Conservation (phyloP, 2,888 invertebrate genomes). For the Cantharis rustica region DNA sequence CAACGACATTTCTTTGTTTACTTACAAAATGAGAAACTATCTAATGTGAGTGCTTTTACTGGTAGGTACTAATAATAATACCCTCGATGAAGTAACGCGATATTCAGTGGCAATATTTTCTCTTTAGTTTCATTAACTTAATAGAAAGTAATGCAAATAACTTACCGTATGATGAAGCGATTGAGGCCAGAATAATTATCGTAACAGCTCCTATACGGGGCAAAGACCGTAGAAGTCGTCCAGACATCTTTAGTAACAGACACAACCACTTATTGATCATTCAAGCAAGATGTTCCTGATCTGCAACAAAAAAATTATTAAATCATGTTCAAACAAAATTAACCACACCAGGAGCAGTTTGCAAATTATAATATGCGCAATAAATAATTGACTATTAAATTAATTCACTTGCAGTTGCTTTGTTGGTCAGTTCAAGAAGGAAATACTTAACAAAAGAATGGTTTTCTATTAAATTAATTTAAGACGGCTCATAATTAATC, state of each 20-base stretch:
- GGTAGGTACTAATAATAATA: background rate
- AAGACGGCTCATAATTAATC: background rate
- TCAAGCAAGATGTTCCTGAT: conserved; percentile 20
- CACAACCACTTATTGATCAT: conserved; percentile 24
- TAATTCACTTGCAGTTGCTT: background rate
- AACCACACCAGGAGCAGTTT: background rate
- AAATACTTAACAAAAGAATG: background rate
- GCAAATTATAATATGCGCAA: background rate
- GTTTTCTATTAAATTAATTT: conserved; percentile 1
- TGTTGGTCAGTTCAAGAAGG: background rate
- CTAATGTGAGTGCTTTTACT: background rate
- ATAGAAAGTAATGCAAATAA: conserved; percentile 3
- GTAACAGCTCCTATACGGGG: conserved; percentile 15
- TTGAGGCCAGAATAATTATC: conserved; percentile 20
- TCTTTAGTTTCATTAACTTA: background rate
- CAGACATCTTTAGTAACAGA: conserved; percentile 21
- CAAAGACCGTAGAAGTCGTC: conserved; percentile 24
- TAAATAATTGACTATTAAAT: background rate
- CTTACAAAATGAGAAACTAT: background rate
- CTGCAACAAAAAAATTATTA: conserved; percentile 24
- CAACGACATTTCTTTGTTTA: background rate
- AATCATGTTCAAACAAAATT: background rate
- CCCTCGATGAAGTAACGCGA: background rate
- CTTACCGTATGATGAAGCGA: conserved; percentile 27
- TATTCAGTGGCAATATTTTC: background rate